phyloP scores from a whole-genome alignment of 2,888 invertebrate species.

The Diplazon laetatorius region DNA sequence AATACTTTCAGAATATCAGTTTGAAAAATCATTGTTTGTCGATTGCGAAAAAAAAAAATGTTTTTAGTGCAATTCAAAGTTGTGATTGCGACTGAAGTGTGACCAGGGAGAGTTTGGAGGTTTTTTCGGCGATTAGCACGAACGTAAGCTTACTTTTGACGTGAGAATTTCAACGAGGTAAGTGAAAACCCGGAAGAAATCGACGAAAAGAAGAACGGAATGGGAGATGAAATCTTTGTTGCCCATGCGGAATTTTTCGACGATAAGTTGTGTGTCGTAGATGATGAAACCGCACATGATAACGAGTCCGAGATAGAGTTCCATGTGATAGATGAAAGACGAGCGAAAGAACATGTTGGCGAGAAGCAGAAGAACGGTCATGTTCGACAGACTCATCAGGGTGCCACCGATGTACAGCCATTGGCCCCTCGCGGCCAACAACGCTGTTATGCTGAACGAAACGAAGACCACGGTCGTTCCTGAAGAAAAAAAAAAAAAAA shows the following conservation, averaged over 20 bases:
- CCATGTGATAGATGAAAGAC: slow-evolving; percentile 90
- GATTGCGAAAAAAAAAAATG: no score
- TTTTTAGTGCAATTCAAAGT: no score
- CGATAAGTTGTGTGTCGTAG: slow-evolving; percentile 98
- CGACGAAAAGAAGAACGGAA: slow-evolving; percentile 96
- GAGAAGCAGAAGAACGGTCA: slow-evolving; percentile 90
- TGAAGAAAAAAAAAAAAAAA: slow-evolving; percentile 62
- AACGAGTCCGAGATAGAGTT: slow-evolving; percentile 93
- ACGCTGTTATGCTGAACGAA: slow-evolving; percentile 94
- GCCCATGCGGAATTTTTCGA: slow-evolving; percentile 95
- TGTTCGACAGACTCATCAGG: slow-evolving; percentile 91
- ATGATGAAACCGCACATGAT: slow-evolving; percentile 97
- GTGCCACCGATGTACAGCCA: slow-evolving; percentile 96
- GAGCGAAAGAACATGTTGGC: slow-evolving; percentile 95
- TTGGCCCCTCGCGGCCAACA: slow-evolving; percentile 93
- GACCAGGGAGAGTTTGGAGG: no score
- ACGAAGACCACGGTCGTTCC: slow-evolving; percentile 94
- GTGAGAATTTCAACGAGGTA: slow-evolving; percentile 94
- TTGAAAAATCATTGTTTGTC: no score
- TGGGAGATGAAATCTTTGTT: slow-evolving; percentile 97
- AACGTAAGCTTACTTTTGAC: slow-evolving; percentile 92
- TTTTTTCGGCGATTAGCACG: no score
- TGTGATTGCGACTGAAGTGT: no score
- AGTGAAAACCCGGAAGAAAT: slow-evolving; percentile 97
- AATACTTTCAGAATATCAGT: no score